Conservation (phyloP, 1,140 invertebrate species). For the Pseudachorutes palmiensis region DNA sequence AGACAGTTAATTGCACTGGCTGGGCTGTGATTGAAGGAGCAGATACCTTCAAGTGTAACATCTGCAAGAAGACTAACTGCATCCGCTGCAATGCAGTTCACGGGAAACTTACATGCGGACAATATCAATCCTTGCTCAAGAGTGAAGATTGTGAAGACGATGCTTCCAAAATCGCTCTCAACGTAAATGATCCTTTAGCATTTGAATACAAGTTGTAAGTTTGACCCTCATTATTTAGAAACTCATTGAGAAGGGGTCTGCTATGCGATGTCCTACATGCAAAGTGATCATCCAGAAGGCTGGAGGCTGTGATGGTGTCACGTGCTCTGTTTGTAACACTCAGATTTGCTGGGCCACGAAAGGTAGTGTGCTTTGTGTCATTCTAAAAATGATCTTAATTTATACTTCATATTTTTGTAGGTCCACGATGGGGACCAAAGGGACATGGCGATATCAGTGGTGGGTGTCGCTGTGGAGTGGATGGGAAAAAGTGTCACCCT, state of each 20-base stretch:
- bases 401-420: background rate
- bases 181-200: too few relatives aligned
- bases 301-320: constrained; percentile 88
- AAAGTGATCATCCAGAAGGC: constrained; percentile 77
- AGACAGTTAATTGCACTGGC: constrained; percentile 74
- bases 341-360: constrained; percentile 92
- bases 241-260: constrained; percentile 72
- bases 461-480: background rate
- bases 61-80: constrained; percentile 72
- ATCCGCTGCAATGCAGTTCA: constrained; percentile 84
- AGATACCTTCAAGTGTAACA: constrained; percentile 72
- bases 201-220: background rate
- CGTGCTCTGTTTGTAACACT: constrained; percentile 82
- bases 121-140: constrained; percentile 66
- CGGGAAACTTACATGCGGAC: constrained; percentile 68
- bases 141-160: constrained; percentile 13
- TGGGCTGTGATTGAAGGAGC: constrained; percentile 63
- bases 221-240: constrained; percentile 45
- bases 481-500: background rate
- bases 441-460: background rate
- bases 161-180: constrained; percentile 15
- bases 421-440: background rate
- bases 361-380: too few relatives aligned
- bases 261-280: constrained; percentile 75
- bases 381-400: background rate